Evolutionary conservation across 2,113 vertebrate species (phyloP), one percentile per base, ranked within the genome.

Genomic region (Cariama cristata): DNA sequence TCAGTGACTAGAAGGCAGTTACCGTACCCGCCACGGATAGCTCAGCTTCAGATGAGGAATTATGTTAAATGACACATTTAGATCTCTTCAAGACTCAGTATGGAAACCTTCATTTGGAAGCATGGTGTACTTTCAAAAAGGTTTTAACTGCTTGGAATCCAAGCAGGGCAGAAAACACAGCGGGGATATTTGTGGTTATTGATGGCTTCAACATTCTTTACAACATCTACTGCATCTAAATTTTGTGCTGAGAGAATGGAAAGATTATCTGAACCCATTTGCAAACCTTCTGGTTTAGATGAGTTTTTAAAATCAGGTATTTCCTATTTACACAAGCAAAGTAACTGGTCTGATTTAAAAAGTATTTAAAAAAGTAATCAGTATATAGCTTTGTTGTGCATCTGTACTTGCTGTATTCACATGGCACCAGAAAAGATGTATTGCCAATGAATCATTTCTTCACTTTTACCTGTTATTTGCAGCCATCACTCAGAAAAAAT

Each of bases 11-110:
- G 32, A 58, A 87, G 55, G 85, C 13, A 14, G 30, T 82, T 87
- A 84, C 63, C 0, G 0, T 35, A 27, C 60, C 19, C 0, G 1
- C 27, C 1, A 3, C 1, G 4, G 52, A 85, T 4, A 55, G 59
- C 49, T 86, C 86, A 5, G 67, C 74, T 79, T 68, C 8, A 14
- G 52, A 28, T 9, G 74, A 64, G 26, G 68, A 45, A 68, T 90
- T 69, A 86, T 44, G 11, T 24, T 64, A 79, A 79, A 68, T 53
- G 28, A 68, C 23, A 79, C 27, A 85, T 55, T 85, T 74, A 35
- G 55, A 92, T 89, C 49, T 47, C 84, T 85, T 50, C 3, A 1
- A 76, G 33, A 56, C 33, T 80, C 45, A 22, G n/a, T 77, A 64
- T 60, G 52, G 74, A 79, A 79, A 53, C 49, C 87, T 81, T 75